A percentile compares a stretch with the other conserved stretches of the same genome.
These are phyloP conservation scores for Agonopterix arenella DNA, from an alignment of 2,888 invertebrate genomes.

Conservation along the genomic window DNA sequence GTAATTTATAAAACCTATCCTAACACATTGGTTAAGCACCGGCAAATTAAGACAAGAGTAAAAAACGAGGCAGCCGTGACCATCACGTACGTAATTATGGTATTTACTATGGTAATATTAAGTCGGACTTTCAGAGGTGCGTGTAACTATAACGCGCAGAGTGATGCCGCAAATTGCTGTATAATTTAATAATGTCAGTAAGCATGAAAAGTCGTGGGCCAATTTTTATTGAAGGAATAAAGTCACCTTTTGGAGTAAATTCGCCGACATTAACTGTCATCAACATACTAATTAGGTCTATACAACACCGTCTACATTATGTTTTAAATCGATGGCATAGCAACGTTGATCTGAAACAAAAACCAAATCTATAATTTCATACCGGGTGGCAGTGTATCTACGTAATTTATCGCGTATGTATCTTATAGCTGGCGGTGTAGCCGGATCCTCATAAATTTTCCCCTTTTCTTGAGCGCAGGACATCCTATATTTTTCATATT, in stretches of 20 bases:
- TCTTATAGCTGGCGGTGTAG: slow-evolving; percentile 22
- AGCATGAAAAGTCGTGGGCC: slow-evolving; percentile 15
- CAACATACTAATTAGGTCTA: slow-evolving; percentile 6
- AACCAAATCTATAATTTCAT: no score
- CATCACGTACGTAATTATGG: slow-evolving; percentile 31
- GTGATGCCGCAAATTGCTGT: slow-evolving; percentile 26
- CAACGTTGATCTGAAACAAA: no score
- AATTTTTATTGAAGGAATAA: slow-evolving; percentile 19
- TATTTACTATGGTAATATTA: slow-evolving; percentile 36
- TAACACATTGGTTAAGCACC: slow-evolving; percentile 19
- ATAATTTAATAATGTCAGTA: slow-evolving; percentile 34
- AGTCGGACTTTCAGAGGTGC: slow-evolving; percentile 27
- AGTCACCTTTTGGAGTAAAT: slow-evolving; percentile 12
- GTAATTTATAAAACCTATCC: slow-evolving; percentile 17
- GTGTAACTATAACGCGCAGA: slow-evolving; percentile 20
- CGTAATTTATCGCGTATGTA: no score
- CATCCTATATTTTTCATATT: slow-evolving; percentile 66
- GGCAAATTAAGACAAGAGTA: slow-evolving; percentile 20
- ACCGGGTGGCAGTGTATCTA: no score
- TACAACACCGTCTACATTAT: no score
- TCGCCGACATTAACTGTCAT: slow-evolving; percentile 27
- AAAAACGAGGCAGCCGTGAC: slow-evolving; percentile 27
- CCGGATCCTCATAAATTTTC: slow-evolving; percentile 21
- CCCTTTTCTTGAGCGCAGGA: slow-evolving; percentile 37
- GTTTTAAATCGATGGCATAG: no score